phyloP scores from a whole-genome alignment of 2,113 vertebrate genomes.

The Dasyurus viverrinus region DNA sequence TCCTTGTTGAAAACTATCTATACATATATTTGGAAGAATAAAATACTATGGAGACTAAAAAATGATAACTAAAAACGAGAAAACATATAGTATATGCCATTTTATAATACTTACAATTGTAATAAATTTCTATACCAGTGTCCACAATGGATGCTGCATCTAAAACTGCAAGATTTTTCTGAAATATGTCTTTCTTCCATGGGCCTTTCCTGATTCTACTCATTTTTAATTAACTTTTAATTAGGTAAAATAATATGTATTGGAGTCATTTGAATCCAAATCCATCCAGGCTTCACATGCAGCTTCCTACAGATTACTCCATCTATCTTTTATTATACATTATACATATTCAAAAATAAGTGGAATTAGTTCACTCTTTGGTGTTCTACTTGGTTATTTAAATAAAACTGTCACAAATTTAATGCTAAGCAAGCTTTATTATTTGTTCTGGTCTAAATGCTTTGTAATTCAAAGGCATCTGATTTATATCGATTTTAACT shows the following conservation, averaged over 20 bases:
- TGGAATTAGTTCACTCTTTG: constrained; percentile 34
- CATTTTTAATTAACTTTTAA: neutral
- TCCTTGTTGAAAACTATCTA: too few species aligned
- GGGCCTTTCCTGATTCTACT: neutral
- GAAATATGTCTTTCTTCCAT: neutral
- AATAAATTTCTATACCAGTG: neutral
- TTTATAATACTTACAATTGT: neutral
- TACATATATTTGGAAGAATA: too few species aligned
- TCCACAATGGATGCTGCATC: neutral
- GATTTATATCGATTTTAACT: constrained; percentile 71
- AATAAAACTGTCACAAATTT: constrained; percentile 27
- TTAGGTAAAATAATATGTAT: neutral
- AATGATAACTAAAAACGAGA: neutral
- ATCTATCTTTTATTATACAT: constrained; percentile 2
- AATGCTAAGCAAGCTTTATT: constrained; percentile 8
- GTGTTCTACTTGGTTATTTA: constrained; percentile 36
- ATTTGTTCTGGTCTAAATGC: constrained; percentile 12
- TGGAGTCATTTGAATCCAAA: neutral
- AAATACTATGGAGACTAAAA: too few species aligned
- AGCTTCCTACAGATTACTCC: neutral
- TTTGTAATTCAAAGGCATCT: constrained; percentile 65
- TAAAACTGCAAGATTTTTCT: accelerated
- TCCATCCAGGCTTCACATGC: neutral
- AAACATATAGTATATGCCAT: neutral
- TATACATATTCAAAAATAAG: neutral